A percentile compares a stretch with the other conserved stretches of the same genome.
Evolutionary conservation across 2,113 vertebrate species (phyloP).

Genomic region (Numenius arquata): DNA sequence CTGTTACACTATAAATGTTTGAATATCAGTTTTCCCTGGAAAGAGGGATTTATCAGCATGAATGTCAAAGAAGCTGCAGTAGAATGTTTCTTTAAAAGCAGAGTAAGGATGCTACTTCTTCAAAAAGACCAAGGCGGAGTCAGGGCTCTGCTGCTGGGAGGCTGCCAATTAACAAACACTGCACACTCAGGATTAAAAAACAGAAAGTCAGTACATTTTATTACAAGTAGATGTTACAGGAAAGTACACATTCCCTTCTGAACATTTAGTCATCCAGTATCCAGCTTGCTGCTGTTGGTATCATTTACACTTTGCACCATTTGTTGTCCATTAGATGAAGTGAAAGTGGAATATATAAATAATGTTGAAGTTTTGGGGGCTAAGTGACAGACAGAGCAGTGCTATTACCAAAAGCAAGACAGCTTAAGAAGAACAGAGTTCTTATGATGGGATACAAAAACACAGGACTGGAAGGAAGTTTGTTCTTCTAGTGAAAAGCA

Average conservation of each 20-base stretch:
- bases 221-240: neutral
- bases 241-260: neutral
- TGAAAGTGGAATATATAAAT: neutral
- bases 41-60: neutral
- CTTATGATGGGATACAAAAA: neutral
- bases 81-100: neutral
- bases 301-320: neutral
- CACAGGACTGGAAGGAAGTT: neutral
- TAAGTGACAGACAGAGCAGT: neutral
- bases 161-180: neutral
- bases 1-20: neutral
- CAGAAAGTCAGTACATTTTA: neutral
- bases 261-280: neutral
- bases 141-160: neutral
- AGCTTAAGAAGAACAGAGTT: neutral
- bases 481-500: neutral
- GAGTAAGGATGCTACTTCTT: neutral
- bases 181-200: neutral
- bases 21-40: neutral
- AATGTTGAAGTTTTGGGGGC: rapidly evolving
- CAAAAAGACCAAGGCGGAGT: neutral
- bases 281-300: neutral
- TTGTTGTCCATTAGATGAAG: neutral
- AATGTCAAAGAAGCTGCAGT: neutral
- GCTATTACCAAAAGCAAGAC: neutral